These are phyloP conservation scores for Eueremaeus valkanovi DNA, from an alignment of 2,888 invertebrate genomes.

Conservation along the genomic window DNA sequence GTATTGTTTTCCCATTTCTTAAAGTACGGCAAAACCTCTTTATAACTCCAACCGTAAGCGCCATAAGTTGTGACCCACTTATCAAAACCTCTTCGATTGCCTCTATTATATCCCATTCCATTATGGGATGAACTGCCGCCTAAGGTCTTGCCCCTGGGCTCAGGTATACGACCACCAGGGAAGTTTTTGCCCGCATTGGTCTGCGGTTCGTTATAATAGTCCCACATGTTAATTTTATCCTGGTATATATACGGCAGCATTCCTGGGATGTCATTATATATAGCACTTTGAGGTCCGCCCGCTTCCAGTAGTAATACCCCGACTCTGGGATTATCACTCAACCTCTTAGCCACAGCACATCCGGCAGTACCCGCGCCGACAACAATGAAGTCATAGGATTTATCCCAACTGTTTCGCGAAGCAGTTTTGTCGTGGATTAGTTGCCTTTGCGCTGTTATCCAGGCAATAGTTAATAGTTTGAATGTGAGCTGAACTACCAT, in stretches of 20 bases:
- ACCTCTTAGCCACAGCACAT: background rate
- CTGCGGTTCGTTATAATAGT: background rate
- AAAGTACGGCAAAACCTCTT: background rate
- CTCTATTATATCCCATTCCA: background rate
- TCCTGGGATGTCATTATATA: background rate
- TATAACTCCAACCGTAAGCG: background rate
- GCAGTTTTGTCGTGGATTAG: background rate
- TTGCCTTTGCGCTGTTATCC: background rate
- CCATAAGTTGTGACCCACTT: background rate
- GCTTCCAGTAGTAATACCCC: background rate
- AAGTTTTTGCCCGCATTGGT: background rate
- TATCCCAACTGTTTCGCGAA: background rate
- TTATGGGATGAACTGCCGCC: background rate
- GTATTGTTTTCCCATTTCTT: background rate
- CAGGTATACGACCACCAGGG: background rate
- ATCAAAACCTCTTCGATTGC: background rate
- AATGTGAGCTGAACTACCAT: too few relatives aligned
- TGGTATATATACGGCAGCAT: background rate
- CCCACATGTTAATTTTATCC: background rate
- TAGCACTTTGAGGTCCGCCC: too few relatives aligned
- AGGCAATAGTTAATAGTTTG: background rate
- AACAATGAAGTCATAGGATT: background rate
- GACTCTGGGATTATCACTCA: background rate
- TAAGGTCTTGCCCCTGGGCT: background rate
- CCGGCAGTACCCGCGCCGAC: too few relatives aligned